These are phyloP conservation scores for Xestia xanthographa DNA, from an alignment of 2,888 invertebrate species.

Conservation along the genomic window DNA sequence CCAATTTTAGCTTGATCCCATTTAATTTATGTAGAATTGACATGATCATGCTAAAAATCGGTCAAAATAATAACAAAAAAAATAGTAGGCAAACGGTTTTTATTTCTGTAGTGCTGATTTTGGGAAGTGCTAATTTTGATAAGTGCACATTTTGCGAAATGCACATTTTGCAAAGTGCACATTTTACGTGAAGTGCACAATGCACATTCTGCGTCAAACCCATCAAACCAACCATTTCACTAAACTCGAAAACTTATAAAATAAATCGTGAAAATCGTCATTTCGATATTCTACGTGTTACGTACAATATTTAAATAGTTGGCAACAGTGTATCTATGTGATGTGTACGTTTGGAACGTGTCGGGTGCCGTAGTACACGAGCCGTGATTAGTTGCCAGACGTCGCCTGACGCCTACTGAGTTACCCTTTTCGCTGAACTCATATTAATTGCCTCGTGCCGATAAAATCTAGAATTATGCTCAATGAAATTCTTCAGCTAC, in stretches of 20 bases:
- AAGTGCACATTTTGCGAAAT: no score
- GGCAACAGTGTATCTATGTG: conserved; percentile 35
- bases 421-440: conserved; percentile 19
- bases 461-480: neutral
- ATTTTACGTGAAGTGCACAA: no score
- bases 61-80: no score
- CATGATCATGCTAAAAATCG: no score
- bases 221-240: neutral
- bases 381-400: conserved; percentile 47
- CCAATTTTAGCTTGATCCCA: no score
- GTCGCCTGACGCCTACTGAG: conserved; percentile 33
- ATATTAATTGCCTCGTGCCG: neutral
- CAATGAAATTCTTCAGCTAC: neutral
- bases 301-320: conserved; percentile 53
- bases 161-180: no score
- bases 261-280: conserved; percentile 18
- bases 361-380: conserved; percentile 45
- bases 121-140: no score
- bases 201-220: no score
- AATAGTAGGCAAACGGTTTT: no score
- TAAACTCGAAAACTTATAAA: neutral
- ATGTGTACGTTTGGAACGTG: conserved; percentile 22
- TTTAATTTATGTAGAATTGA: no score
- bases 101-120: no score
- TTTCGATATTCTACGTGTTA: conserved; percentile 29